Conservation (phyloP, 2,797 vertebrate species). For the Coccyzus lansbergi region DNA sequence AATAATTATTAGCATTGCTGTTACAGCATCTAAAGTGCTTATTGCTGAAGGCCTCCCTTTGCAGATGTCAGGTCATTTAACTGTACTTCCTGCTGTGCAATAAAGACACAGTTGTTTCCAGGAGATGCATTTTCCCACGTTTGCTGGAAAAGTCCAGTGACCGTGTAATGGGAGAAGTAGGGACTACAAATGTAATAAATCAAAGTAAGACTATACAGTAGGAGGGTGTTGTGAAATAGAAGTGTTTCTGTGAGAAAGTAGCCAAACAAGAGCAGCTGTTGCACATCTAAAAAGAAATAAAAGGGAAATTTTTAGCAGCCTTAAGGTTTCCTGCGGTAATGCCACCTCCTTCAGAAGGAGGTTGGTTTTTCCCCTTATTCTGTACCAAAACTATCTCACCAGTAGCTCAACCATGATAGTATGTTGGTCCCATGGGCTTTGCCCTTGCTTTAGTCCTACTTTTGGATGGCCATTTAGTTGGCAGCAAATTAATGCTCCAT, state of each 20-base stretch:
- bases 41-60: background rate
- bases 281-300: background rate
- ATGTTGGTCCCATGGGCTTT: background rate
- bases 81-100: background rate
- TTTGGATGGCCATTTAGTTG: background rate
- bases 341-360: background rate
- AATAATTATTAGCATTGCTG: background rate
- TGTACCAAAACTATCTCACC: background rate
- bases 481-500: background rate
- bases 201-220: background rate
- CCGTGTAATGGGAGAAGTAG: background rate
- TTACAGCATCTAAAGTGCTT: background rate
- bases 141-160: background rate
- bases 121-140: background rate
- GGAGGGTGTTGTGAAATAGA: background rate
- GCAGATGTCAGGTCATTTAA: background rate
- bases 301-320: background rate
- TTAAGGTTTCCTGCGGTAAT: background rate
- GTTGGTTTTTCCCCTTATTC: background rate
- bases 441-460: background rate
- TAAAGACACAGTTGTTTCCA: background rate
- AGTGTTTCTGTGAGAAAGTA: background rate
- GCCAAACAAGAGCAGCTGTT: background rate
- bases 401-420: background rate
- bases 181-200: background rate